Evolutionary conservation across 2,797 vertebrate genomes (phyloP).

Genomic region (Petrocephalus sullivani): DNA sequence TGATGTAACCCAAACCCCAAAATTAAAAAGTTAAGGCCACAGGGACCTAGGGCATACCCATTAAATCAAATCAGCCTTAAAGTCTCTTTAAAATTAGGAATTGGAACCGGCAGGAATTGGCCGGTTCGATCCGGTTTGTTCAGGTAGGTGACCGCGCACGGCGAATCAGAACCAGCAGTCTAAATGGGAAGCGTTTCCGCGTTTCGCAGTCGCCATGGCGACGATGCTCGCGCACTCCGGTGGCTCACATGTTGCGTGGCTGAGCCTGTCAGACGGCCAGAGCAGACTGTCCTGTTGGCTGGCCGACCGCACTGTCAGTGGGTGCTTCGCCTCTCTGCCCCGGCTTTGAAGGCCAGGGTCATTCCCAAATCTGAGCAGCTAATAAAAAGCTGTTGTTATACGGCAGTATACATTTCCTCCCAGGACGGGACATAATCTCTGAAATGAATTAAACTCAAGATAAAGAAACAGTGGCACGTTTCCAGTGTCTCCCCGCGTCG

Average conservation of each 20-base stretch:
- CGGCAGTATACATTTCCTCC: not conserved
- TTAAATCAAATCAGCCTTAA: not conserved
- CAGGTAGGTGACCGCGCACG: not conserved
- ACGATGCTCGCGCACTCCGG: not conserved
- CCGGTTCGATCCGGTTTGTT: not conserved
- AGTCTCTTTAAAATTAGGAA: not conserved
- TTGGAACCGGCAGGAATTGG: not conserved
- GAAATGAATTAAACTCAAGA: not conserved
- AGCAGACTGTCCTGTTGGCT: not conserved
- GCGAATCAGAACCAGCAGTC: not conserved
- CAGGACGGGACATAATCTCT: not conserved
- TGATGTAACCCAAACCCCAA: not conserved
- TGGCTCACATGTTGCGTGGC: not conserved
- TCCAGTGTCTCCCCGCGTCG: not conserved
- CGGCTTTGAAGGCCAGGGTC: no score
- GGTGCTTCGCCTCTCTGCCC: not conserved
- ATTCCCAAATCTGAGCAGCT: no score
- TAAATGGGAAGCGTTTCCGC: not conserved
- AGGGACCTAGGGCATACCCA: not conserved
- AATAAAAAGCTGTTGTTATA: not conserved
- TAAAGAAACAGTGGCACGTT: not conserved
- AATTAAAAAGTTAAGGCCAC: not conserved
- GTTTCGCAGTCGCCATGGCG: not conserved
- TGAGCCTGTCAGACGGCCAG: not conserved
- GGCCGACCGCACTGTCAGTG: not conserved